Conservation (phyloP, 2,113 vertebrate genomes). For the Corythaeola cristata region DNA sequence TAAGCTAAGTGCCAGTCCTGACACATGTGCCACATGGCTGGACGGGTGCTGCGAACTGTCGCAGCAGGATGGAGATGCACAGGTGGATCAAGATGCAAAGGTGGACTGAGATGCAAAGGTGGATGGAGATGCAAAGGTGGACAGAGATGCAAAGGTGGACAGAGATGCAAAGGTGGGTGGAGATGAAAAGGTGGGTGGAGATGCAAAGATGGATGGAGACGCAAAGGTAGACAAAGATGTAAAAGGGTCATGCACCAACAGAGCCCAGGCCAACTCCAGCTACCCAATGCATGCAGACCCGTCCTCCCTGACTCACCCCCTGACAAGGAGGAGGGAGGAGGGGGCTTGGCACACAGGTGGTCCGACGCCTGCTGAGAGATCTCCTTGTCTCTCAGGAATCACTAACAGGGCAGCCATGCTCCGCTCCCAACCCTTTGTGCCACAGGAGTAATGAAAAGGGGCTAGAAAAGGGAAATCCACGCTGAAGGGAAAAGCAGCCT, state of each 20-base stretch:
- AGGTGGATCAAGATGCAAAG: no score
- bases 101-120: no score
- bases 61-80: no score
- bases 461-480: background rate
- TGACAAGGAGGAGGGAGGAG: background rate
- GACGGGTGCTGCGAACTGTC: accelerated
- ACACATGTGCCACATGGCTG: accelerated
- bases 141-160: no score
- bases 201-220: background rate
- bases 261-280: background rate
- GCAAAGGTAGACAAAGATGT: background rate
- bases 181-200: background rate
- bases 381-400: background rate
- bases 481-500: background rate
- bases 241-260: background rate
- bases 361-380: background rate
- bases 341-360: background rate
- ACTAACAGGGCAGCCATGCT: background rate
- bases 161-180: no score
- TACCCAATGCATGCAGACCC: accelerated
- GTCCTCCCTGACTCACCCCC: background rate
- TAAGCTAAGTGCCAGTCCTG: background rate
- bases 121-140: no score
- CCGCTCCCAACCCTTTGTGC: accelerated
- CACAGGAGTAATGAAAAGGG: background rate